phyloP scores from a whole-genome alignment of 2,888 invertebrate species.

The Ceramica pisi region DNA sequence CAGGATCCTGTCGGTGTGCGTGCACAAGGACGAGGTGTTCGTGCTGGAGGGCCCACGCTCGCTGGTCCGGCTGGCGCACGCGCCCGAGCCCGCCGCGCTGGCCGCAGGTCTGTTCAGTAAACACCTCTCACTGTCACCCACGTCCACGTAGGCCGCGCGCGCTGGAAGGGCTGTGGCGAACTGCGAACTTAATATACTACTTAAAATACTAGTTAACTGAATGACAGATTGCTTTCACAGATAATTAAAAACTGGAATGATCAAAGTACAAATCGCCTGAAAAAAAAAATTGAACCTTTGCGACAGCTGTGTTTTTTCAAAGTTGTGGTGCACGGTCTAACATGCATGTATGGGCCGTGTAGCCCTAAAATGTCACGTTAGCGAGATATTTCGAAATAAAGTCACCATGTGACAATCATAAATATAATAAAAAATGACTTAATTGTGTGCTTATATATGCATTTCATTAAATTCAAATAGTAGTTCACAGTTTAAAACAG shows the following conservation, averaged over 20 bases:
- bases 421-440: too few species aligned
- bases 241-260: constrained; percentile 7
- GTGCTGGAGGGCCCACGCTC: constrained; percentile 95
- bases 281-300: too few species aligned
- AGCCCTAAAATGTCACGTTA: too few species aligned
- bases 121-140: not conserved
- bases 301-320: too few species aligned
- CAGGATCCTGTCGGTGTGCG: constrained; percentile 91
- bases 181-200: not conserved
- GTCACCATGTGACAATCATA: too few species aligned
- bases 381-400: too few species aligned
- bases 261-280: not conserved
- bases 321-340: too few species aligned
- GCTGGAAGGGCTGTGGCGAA: not conserved
- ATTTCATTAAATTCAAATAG: too few species aligned
- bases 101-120: constrained; percentile 80
- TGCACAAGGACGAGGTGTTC: constrained; percentile 94
- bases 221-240: not conserved
- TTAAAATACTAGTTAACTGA: not conserved
- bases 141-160: too few species aligned
- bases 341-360: too few species aligned
- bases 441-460: too few species aligned
- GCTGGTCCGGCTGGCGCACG: constrained; percentile 94
- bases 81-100: constrained; percentile 92
- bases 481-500: not conserved